Percentiles rank a stretch among this genome's conserved stretches.
These are phyloP conservation scores for Rhincodon typus DNA, from an alignment of 2,797 vertebrate species.

Conservation along the genomic window DNA sequence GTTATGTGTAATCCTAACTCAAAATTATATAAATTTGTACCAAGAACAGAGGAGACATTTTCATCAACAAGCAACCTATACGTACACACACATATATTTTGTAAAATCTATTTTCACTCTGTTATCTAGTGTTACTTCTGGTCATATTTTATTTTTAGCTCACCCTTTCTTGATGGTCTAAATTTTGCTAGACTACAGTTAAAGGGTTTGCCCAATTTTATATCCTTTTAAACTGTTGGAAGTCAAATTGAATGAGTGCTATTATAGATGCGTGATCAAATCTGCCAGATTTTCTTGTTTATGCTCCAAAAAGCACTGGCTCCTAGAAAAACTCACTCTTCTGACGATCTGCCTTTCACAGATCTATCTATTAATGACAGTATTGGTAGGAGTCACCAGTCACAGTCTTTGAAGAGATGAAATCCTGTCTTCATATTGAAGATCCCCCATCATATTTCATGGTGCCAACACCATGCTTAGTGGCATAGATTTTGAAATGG, in stretches of 20 bases:
- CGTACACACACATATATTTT: neutral
- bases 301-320: neutral
- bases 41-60: neutral
- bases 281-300: neutral
- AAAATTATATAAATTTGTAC: constrained; percentile 21
- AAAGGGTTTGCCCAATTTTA: neutral
- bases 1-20: neutral
- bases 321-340: too few species aligned
- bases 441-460: too few species aligned
- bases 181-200: neutral
- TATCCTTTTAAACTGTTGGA: neutral
- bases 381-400: too few species aligned
- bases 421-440: too few species aligned
- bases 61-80: neutral
- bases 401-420: too few species aligned
- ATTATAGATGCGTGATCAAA: neutral
- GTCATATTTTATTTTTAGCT: neutral
- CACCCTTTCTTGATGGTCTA: neutral
- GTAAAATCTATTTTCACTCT: neutral
- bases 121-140: neutral
- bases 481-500: too few species aligned
- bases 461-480: too few species aligned
- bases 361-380: too few species aligned
- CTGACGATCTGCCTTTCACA: too few species aligned
- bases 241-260: neutral